Base-by-base conservation (phyloP, 2,888 invertebrate species). In the Cephus sareptanus region DNA sequence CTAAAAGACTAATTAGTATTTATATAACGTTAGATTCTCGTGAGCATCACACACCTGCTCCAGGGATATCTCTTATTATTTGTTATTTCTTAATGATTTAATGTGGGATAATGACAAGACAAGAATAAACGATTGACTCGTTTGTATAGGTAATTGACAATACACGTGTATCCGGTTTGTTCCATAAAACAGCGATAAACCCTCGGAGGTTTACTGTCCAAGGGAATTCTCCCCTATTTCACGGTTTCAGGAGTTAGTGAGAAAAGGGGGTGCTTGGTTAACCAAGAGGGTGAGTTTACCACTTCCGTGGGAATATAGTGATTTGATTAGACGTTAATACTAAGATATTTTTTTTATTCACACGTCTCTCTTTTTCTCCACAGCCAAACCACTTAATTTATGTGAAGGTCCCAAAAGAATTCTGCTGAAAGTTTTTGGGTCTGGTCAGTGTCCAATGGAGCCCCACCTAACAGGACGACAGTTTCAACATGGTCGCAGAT, bases 401-500 rank as follows among this genome's bases (percentile, higher is more conserved):
- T 31, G 34, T 75, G 73, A 79, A 77, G 77, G 35, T 68, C 69
- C 30, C 11, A 12, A 56, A 77, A 77, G 15, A 37, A 31, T n/a
- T 35, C 23, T 56, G 23, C 4, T 15, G 23, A 40, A 30, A 56
- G 37, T 56, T 75, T 75, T 69, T 30, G 34, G 69, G 31, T 71
- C 75, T 77, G 78, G 76, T 75, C 79, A 84, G 77, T 83, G 85
- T 82, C 83, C 80, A 78, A 79, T 3, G 34, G 33, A 56, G 1
- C 75, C 80, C 83, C 81, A 76, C 79, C 83, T 81, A 79, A 81
- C 79, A 79, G 76, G 79, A 81, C 74, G 79, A 83, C 79, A 83
- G 84, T 80, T 81, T 80, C 75, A 69, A 78, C 75, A 78, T 77
- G 80, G 83, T 80, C 85, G 81, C 86, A 86, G 85, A 85, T 85